These are phyloP conservation scores for Odocoileus hemionus DNA, from an alignment of 2,113 vertebrate species.

Conservation along the genomic window DNA sequence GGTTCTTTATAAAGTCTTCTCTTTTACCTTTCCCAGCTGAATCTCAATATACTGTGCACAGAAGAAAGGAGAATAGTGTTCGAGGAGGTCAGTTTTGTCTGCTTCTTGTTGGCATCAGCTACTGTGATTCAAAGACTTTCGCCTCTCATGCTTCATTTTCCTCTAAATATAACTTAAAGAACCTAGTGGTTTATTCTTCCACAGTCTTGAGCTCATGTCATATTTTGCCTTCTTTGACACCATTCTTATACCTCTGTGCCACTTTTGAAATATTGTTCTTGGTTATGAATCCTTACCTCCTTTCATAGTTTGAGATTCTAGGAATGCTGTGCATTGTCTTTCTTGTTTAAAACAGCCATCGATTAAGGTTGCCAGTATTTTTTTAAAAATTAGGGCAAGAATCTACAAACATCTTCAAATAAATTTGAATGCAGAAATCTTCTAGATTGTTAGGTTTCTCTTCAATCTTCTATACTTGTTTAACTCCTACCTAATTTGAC, in stretches of 20 bases:
- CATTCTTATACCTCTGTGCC: neutral
- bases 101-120: neutral
- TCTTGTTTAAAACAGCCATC: neutral
- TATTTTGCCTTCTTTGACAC: constrained; percentile 1
- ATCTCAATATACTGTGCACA: neutral
- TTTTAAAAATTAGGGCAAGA: neutral
- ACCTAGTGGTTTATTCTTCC: neutral
- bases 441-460: neutral
- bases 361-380: neutral
- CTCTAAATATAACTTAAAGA: neutral
- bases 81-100: neutral
- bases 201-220: neutral
- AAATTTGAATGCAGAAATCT: neutral
- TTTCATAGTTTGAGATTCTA: neutral
- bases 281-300: neutral
- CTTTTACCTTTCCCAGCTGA: neutral
- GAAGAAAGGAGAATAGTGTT: neutral
- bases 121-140: neutral
- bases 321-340: neutral
- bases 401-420: neutral
- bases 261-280: neutral
- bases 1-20: neutral
- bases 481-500: neutral
- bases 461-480: neutral
- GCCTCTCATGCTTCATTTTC: neutral